Base-by-base conservation (phyloP, 2,888 invertebrate genomes). In the Colletes collaris region DNA sequence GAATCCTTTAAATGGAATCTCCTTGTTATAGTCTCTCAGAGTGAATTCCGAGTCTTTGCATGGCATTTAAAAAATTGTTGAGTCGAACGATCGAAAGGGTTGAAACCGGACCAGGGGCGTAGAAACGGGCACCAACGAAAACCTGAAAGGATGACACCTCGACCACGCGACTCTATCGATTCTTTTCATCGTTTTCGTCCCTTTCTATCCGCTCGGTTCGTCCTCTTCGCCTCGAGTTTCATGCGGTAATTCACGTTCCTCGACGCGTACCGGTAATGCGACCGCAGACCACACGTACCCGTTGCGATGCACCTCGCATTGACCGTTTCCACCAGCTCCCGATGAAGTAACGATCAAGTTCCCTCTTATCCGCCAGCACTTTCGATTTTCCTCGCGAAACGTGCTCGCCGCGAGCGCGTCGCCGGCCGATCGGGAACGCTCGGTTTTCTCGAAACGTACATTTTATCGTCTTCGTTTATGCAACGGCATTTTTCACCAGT, bases 171-270 rank as follows among this genome's bases (percentile, higher is more conserved):
- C 8, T 46, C 44, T 10, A 46, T 46, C 44, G 44, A 46, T 46
- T 46, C 40, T 37, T 58, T 58, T 46, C 35, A 46, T 58, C 37
- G 37, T 58, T 49, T 58, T 35, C 56, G 46, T 67, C 35, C 49
- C 58, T 59, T 78, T 62, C 49, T 53, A 46, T 59, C n/a, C 27
- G 56, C 13, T 44, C 46, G 27, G 62, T 53, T 46, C 66, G 8
- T 79, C 35, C 62, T 4, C 11, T 40, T 27, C 52, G 59, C 69
- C 53, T 83, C 79, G 67, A 13, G 58, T 80, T 83, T 76, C 67
- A 62, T 70, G 81, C 74, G 80, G 70, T 81, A 76, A 79, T 83
- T 79, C 75, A 58, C 79, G 68, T 79, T 75, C 55, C 70, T 55
- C 53, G 59, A 56, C 59, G 56, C 55, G 64, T 53, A 71, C 70